These are phyloP conservation scores for Diaprepes abbreviatus DNA, from an alignment of 2,888 invertebrate species.

Conservation along the genomic window DNA sequence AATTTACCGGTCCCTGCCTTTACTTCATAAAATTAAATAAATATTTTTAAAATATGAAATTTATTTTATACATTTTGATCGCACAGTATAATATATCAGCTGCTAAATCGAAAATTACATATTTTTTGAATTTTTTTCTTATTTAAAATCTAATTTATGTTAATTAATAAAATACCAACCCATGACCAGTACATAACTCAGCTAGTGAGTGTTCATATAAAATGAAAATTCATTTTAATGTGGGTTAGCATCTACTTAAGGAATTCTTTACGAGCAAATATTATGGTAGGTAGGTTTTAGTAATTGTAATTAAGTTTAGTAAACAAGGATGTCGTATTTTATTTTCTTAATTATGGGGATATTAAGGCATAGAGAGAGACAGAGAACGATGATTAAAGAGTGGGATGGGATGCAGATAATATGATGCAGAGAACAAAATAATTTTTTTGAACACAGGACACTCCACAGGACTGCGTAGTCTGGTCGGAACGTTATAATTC, in stretches of 20 bases:
- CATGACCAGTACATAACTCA: slow-evolving; percentile 5
- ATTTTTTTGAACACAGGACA: no score
- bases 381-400: no score
- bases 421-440: no score
- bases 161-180: slow-evolving; percentile 21
- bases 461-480: no score
- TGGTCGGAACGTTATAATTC: no score
- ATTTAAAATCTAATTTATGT: slow-evolving; percentile 14
- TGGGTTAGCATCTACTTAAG: slow-evolving; percentile 22
- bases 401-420: no score
- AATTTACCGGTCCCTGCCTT: no score
- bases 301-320: slow-evolving; percentile 18
- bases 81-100: no score
- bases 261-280: slow-evolving; percentile 28
- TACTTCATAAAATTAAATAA: no score
- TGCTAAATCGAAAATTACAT: neutral
- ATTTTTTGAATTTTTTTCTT: slow-evolving; percentile 7
- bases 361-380: neutral
- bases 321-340: slow-evolving; percentile 24
- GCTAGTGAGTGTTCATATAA: slow-evolving; percentile 13
- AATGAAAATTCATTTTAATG: slow-evolving; percentile 21
- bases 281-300: slow-evolving; percentile 20
- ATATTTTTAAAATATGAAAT: no score
- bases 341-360: slow-evolving; percentile 8
- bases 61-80: no score